Evolutionary conservation across 1,140 invertebrate genomes (phyloP), one percentile per base, ranked within the genome.

Genomic region (Drosophila equinoxialis): DNA sequence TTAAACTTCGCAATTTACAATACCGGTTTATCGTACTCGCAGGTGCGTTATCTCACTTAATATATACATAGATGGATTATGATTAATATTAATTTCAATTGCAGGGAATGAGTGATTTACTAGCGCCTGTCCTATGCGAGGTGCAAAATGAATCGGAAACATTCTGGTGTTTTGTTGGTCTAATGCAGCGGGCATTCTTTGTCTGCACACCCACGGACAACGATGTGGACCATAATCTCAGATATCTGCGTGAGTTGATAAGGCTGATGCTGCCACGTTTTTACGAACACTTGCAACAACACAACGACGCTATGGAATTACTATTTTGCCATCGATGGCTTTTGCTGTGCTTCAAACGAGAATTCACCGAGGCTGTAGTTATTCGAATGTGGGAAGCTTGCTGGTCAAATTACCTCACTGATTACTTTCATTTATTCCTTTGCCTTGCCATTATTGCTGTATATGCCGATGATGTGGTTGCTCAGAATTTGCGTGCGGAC

Each of bases 251-350:
- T 26, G 97, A 98, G 92, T 89, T 99, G 57, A 95, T 98, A 42
- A 94, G 96, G 85, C 93, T 98, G 63, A 97, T 98, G 96, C 93
- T 97, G 33, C 97, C 97, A 33, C 94, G 95, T 48, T 98, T 98
- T 92, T 97, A 98, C 89, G 94, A 95, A 51, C 97, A 98, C 92
- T 93, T 98, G 45, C 93, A 95, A 76, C 96, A 95, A 81, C 95
- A 97, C 80, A 94, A 94, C 33, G 97, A 98, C 93, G 97, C 96
- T 1, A 95, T 97, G 93, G 97, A 98, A 90, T 90, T 99, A 7
- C 92, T 98, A 1, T 99, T 98, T 91, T 97, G 96, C 78, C 96
- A 98, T 91, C 94, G 98, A 71, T 99, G 98, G 98, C 97, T 99
- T 82, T 92, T 99, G 35, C 91, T 98, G 93, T 98, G 97, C 91